phyloP scores from a whole-genome alignment of 1,140 invertebrate species.

The Drosophila novamexicana region DNA sequence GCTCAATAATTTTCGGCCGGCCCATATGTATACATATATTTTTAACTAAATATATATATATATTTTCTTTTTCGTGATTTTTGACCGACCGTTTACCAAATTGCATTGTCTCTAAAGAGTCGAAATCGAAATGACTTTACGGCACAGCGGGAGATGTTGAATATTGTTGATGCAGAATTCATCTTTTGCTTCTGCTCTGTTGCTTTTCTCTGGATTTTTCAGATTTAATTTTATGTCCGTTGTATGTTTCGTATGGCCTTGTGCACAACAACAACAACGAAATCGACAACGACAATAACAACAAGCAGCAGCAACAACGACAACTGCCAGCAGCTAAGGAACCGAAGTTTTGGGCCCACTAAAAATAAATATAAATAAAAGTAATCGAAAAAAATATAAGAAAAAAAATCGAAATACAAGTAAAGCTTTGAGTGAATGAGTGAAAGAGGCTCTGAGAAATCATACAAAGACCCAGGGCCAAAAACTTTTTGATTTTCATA shows the following conservation, averaged over 20 bases:
- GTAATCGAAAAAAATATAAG: conserved; percentile 53
- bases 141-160: conserved; percentile 66
- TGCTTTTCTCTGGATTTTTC: conserved; percentile 51
- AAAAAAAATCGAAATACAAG: conserved; percentile 35
- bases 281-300: too few relatives aligned
- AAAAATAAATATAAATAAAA: conserved; percentile 68
- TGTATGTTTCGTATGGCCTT: conserved; percentile 76
- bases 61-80: conserved; percentile 6
- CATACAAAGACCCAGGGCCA: conserved; percentile 72
- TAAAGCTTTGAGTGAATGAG: conserved; percentile 18
- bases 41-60: conserved; percentile 2
- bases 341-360: conserved; percentile 58
- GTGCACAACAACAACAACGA: conserved; percentile 28
- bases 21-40: conserved; percentile 26
- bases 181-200: conserved; percentile 47
- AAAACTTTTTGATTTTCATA: conserved; percentile 79
- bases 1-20: conserved; percentile 69
- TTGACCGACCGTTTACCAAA: conserved; percentile 28
- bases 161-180: conserved; percentile 41
- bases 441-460: conserved; percentile 48
- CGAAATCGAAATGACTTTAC: conserved; percentile 42
- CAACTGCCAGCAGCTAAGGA: conserved; percentile 14
- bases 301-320: not conserved
- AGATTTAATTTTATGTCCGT: conserved; percentile 78
- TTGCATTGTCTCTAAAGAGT: conserved; percentile 46